Evolutionary conservation across 2,888 invertebrate species (phyloP).

Genomic region (Tiphia femorata): DNA sequence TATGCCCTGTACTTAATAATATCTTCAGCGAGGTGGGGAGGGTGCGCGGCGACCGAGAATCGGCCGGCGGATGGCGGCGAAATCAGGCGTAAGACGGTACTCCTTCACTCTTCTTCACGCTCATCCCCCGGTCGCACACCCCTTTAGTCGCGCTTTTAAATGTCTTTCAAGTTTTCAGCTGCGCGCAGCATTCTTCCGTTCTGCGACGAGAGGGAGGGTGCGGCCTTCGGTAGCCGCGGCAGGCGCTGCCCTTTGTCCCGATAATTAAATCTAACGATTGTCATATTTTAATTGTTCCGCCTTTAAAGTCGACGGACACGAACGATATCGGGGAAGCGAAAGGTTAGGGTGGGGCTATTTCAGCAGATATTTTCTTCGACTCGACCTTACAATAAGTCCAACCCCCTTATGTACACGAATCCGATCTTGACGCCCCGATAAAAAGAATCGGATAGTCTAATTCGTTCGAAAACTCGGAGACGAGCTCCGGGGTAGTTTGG

Average conservation of each 20-base stretch:
- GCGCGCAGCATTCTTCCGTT: constrained; percentile 56
- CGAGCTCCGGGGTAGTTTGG: background rate
- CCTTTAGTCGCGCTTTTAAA: constrained; percentile 60
- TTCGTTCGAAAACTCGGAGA: too few species aligned
- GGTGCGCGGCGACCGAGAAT: constrained; percentile 18
- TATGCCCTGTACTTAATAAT: constrained; percentile 53
- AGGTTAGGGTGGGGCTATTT: background rate
- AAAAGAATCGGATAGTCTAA: background rate
- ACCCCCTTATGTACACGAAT: constrained; percentile 5
- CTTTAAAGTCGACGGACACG: constrained; percentile 46
- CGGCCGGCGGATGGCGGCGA: constrained; percentile 29
- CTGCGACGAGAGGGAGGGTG: constrained; percentile 22
- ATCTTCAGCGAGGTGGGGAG: constrained; percentile 25
- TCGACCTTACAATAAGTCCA: background rate
- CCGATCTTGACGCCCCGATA: background rate
- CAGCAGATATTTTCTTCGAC: constrained; percentile 31
- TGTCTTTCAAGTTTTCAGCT: constrained; percentile 64
- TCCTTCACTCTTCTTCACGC: constrained; percentile 11
- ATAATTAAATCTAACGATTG: constrained; percentile 68
- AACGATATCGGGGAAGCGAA: constrained; percentile 31
- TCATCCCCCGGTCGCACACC: constrained; percentile 29
- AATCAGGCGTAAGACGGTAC: constrained; percentile 41
- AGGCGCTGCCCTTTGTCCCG: constrained; percentile 56
- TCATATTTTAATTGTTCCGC: constrained; percentile 67
- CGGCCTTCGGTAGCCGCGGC: constrained; percentile 27